A percentile compares a stretch with the other conserved stretches of the same genome.
Evolutionary conservation across 2,888 invertebrate species (phyloP).

Genomic region (Nomada fucata): DNA sequence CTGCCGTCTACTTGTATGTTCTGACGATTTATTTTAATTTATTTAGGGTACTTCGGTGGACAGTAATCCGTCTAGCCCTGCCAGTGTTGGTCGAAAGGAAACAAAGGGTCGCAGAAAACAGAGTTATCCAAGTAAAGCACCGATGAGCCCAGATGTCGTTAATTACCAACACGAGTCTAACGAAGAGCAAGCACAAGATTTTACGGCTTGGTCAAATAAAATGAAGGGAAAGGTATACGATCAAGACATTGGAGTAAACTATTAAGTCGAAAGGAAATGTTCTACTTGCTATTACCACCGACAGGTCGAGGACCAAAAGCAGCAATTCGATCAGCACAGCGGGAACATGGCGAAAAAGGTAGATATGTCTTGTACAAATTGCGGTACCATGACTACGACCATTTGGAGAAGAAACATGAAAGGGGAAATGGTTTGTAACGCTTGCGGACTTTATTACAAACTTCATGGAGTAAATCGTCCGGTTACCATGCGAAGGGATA

Average conservation of each 20-base stretch:
- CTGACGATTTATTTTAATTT: conserved; percentile 5
- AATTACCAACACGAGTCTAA: conserved; percentile 80
- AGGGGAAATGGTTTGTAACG: conserved; percentile 99
- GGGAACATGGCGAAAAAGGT: conserved; percentile 84
- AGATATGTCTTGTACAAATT: conserved; percentile 97
- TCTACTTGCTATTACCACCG: not conserved
- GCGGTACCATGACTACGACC: conserved; percentile 98
- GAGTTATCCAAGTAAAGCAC: conserved; percentile 90
- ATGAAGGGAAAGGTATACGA: conserved; percentile 75
- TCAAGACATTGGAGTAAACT: not conserved
- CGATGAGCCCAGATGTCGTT: conserved; percentile 80
- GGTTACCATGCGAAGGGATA: conserved; percentile 97
- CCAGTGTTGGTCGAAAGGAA: conserved; percentile 84
- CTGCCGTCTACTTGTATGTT: not conserved
- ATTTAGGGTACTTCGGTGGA: conserved; percentile 81
- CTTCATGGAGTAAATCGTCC: conserved; percentile 97
- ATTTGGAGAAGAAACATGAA: conserved; percentile 98
- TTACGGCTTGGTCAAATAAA: conserved; percentile 82
- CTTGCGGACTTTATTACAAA: conserved; percentile 98
- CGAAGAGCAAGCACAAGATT: conserved; percentile 82
- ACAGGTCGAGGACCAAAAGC: conserved; percentile 78
- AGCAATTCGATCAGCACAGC: conserved; percentile 79
- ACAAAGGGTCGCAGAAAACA: conserved; percentile 91
- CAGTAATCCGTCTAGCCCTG: conserved; percentile 83
- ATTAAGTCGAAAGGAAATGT: not conserved